Evolutionary conservation across 2,113 vertebrate genomes (phyloP).

Genomic region (Spizaetus ornatus): DNA sequence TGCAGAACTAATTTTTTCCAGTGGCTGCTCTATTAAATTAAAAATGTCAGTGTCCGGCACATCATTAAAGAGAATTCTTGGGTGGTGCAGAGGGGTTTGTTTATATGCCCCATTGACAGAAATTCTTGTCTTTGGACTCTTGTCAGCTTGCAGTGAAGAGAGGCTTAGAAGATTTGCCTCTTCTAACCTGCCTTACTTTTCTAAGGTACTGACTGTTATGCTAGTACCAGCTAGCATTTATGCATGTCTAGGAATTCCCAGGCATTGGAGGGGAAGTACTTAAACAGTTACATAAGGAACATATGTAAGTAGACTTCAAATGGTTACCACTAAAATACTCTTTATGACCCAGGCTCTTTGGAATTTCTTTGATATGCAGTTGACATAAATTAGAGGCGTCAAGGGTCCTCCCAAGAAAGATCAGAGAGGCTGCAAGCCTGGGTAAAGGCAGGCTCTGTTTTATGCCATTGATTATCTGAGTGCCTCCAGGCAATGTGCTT

Average conservation of each 20-base stretch:
- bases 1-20: conserved; percentile 76
- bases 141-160: not conserved
- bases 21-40: conserved; percentile 71
- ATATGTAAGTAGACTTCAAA: conserved; percentile 72
- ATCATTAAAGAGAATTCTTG: conserved; percentile 72
- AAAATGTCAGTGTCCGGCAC: conserved; percentile 67
- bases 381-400: conserved; percentile 86
- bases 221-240: not conserved
- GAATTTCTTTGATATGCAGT: conserved; percentile 89
- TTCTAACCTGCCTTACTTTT: not conserved
- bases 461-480: conserved; percentile 81
- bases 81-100: conserved; percentile 49
- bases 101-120: conserved; percentile 18
- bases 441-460: conserved; percentile 73
- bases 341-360: conserved; percentile 75
- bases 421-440: conserved; percentile 74
- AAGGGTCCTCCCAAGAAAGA: conserved; percentile 77
- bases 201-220: not conserved
- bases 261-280: not conserved
- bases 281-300: conserved; percentile 42
- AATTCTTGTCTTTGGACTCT: conserved; percentile 46
- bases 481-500: conserved; percentile 76
- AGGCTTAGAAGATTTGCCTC: not conserved
- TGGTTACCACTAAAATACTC: conserved; percentile 67
- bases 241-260: not conserved